phyloP scores from a whole-genome alignment of 2,888 invertebrate genomes.

The Itoplectis maculator region DNA sequence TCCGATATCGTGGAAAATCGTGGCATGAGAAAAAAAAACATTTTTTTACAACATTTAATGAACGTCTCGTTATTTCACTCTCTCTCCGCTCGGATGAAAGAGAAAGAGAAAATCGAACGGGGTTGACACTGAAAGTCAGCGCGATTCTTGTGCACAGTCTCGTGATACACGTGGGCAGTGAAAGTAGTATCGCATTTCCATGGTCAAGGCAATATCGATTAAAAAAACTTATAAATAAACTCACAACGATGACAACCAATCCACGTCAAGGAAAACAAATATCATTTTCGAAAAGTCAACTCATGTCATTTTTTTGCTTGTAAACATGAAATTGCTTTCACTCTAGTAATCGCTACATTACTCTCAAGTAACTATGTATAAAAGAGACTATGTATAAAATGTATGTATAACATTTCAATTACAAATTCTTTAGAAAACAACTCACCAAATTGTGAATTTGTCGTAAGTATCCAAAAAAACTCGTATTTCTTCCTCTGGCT shows the following conservation, averaged over 20 bases:
- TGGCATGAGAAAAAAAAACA: neutral
- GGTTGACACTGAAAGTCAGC: constrained; percentile 60
- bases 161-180: constrained; percentile 65
- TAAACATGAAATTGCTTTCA: neutral
- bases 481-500: constrained; percentile 6
- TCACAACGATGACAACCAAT: neutral
- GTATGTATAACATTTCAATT: constrained; percentile 12
- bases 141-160: constrained; percentile 27
- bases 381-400: too few species aligned
- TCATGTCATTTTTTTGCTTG: neutral
- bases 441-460: constrained; percentile 51
- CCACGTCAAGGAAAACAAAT: neutral
- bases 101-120: constrained; percentile 66
- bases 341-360: too few species aligned
- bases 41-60: neutral
- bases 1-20: neutral
- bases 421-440: constrained; percentile 7
- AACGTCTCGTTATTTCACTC: constrained; percentile 16
- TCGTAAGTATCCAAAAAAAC: constrained; percentile 57
- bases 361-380: too few species aligned
- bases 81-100: constrained; percentile 61
- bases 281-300: neutral
- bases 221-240: constrained; percentile 36
- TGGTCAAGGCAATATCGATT: constrained; percentile 64
- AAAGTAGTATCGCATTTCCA: constrained; percentile 67